Base-by-base conservation (phyloP, 2,797 vertebrate species). In the Limnodromus scolopaceus region DNA sequence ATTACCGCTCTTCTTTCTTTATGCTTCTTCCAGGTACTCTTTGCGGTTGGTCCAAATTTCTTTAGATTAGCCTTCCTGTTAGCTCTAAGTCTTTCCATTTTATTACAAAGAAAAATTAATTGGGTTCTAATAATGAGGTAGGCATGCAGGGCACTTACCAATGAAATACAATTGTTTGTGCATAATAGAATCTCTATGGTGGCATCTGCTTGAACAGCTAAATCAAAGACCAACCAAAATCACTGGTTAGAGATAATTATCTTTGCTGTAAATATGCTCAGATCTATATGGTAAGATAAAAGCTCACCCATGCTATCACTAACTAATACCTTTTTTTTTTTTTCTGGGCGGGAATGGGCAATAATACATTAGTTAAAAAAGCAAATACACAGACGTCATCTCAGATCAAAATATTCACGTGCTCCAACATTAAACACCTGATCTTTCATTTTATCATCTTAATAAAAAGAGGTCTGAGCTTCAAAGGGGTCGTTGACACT, bases 71-170 rank as follows among this genome's bases (percentile, higher is more conserved):
- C 83, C 77, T 88, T 92, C 89, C 68, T 96, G 64, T 91, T 93
- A 94, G 92, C 75, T 76, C 93, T 71, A 82, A 95, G 96, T 89
- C 91, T 96, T 95, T 83, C 94, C 84, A 80, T 91, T 92, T 96
- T 96, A 86, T 95, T 96, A 94, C 87, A 93, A 96, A 96, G 87
- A 83, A 96, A 95, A 95, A 96, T 96, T 96, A 97, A 98, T 95
- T 97, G 82, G 92, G 94, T 96, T 95, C 89, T 90, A 94, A 97
- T 91, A 92, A 96, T 96, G 96, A 97, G 93, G 96, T 97, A 97
- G 97, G 96, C 94, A 97, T 95, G 94, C 18, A 15, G 95, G 96
- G 95, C 96, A 96, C 93, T 97, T 89, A 92, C 92, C 93, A 96
- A 84, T 63, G 94, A 91, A 97, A 97, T 96, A 96, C 94, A 96